A percentile compares a stretch with the other conserved stretches of the same genome.
Evolutionary conservation across 2,888 invertebrate genomes (phyloP).

Genomic region (Itoplectis maculator): DNA sequence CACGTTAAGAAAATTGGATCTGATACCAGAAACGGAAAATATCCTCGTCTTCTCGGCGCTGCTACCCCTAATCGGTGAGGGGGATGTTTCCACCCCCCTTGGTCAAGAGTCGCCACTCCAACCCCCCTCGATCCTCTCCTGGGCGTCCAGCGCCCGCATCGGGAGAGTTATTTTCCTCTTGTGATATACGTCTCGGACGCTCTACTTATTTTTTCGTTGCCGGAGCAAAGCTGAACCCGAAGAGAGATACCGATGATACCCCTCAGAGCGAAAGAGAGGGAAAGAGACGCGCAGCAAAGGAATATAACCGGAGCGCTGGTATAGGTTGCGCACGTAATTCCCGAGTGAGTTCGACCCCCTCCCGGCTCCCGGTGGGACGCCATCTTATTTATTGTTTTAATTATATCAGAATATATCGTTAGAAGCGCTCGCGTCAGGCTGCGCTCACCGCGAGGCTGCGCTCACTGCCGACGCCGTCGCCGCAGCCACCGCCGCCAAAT

Average conservation of each 20-base stretch:
- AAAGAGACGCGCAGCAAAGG: neutral
- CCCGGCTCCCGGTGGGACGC: constrained; percentile 83
- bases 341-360: constrained; percentile 82
- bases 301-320: constrained; percentile 56
- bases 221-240: constrained; percentile 36
- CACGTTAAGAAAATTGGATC: neutral
- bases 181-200: constrained; percentile 61
- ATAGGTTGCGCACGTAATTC: constrained; percentile 73
- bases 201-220: constrained; percentile 63
- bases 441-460: constrained; percentile 77
- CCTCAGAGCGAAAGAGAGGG: constrained; percentile 9
- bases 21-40: neutral
- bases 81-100: neutral
- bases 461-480: too few species aligned
- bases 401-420: constrained; percentile 85
- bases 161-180: constrained; percentile 60
- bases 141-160: constrained; percentile 4
- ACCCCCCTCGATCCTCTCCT: constrained; percentile 23
- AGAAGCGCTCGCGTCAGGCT: constrained; percentile 80
- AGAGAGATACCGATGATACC: constrained; percentile 14
- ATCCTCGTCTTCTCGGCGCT: neutral
- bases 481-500: constrained; percentile 81
- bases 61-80: neutral
- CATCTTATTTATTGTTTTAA: constrained; percentile 85
- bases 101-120: constrained; percentile 30